Percentiles rank a stretch among this genome's conserved stretches.
Conservation (phyloP, 2,888 invertebrate genomes). For the Frankliniella fusca region DNA sequence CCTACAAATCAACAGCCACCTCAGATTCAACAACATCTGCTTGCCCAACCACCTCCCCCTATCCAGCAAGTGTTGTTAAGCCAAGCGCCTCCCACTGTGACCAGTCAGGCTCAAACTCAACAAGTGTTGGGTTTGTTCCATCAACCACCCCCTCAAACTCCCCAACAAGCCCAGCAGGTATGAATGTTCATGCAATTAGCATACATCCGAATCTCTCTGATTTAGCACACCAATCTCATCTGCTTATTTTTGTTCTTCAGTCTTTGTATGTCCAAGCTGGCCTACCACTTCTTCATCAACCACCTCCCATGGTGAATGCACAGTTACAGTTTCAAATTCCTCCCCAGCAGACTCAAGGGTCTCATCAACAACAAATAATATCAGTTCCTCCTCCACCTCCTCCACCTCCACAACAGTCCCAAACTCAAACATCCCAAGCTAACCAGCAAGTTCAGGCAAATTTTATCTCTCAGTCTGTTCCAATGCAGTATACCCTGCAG, state of each 20-base stretch:
- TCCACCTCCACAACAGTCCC: background rate
- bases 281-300: background rate
- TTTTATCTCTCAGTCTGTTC: background rate
- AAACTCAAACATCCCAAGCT: background rate
- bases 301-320: slow-evolving; percentile 6
- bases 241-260: background rate
- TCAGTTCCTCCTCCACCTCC: slow-evolving; percentile 1
- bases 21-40: slow-evolving; percentile 8
- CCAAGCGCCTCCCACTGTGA: background rate
- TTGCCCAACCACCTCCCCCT: background rate
- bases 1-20: background rate
- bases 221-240: background rate
- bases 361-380: background rate
- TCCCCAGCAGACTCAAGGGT: background rate
- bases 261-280: background rate
- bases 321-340: slow-evolving; percentile 5
- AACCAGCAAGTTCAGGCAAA: background rate
- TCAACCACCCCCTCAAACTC: background rate
- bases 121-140: background rate
- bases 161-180: background rate
- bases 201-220: background rate
- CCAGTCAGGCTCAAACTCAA: background rate
- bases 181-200: background rate
- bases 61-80: background rate
- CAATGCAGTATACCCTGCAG: background rate